Base-by-base conservation (phyloP, 1,140 invertebrate genomes). In the Drosophila trapezifrons region DNA sequence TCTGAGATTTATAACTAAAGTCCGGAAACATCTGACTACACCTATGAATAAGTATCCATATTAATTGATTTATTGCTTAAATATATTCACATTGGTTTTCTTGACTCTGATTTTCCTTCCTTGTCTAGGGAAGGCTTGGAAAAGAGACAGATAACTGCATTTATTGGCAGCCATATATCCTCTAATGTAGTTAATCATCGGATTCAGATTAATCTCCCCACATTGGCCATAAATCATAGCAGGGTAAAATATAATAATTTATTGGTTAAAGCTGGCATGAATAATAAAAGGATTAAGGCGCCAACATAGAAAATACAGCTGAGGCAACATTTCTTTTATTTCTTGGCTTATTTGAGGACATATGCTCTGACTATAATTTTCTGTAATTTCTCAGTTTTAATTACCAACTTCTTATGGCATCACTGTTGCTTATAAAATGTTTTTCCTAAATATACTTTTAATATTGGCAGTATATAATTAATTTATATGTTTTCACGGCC, bases 171-270 rank as follows among this genome's bases (percentile, higher is more conserved):
- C 18, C 6, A 17, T 9, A 32, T 60, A 42, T 63, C 17, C 35
- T n/a, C 20, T 20, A 12, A 38, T 47, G 49, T 62, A 59, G 55
- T 59, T 42, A 59, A 32, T 63, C 60, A 42, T 59, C 12, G 17
- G 10, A n/a, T 10, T 18, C n/a, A 17, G 6, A 58, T 59, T 20
- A n/a, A 29, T 59, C 15, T 17, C 15, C 54, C 35, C 20, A 32
- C 18, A 29, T 32, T 15, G 37, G 4, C 25, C 1, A 63, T 60
- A 42, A 63, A 60, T 63, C 60, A 29, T 17, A 15, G 2, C 1
- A 17, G 29, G 15, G 20, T 6, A 22, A 42, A 4, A n/a, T 17
- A 17, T 13, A 20, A 17, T 12, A 58, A n/a, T 25, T 32, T 22
- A 12, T 60, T 22, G 25, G 10, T 32, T 17, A 12, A 18, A n/a